These are phyloP conservation scores for Hestina assimilis DNA, from an alignment of 1,140 invertebrate species.

Conservation along the genomic window DNA sequence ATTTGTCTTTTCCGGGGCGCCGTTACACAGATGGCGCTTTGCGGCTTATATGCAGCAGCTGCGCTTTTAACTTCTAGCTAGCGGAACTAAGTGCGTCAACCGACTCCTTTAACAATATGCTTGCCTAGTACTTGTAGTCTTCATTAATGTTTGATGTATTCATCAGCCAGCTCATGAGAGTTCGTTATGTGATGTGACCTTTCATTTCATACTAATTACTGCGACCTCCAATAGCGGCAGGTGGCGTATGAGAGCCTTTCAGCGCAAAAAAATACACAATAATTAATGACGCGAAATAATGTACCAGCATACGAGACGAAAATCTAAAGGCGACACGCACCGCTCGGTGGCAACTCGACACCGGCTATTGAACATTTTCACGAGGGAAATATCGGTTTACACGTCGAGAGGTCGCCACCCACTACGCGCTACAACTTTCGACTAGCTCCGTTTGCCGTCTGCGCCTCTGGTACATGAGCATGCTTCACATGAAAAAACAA, in stretches of 20 bases:
- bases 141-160: neutral
- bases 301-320: slow-evolving; percentile 73
- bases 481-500: slow-evolving; percentile 22
- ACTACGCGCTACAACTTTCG: slow-evolving; percentile 44
- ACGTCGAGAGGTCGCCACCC: slow-evolving; percentile 62
- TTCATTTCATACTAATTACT: slow-evolving; percentile 40
- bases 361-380: slow-evolving; percentile 73
- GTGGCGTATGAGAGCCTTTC: slow-evolving; percentile 60
- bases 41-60: slow-evolving; percentile 67
- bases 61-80: slow-evolving; percentile 13
- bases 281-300: slow-evolving; percentile 76
- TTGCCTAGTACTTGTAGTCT: neutral
- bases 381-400: slow-evolving; percentile 74
- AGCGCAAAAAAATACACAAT: slow-evolving; percentile 54
- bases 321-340: slow-evolving; percentile 68
- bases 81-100: slow-evolving; percentile 25
- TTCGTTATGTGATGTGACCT: too few relatives aligned
- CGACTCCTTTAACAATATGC: slow-evolving; percentile 14
- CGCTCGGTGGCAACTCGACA: slow-evolving; percentile 56
- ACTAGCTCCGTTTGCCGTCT: slow-evolving; percentile 38
- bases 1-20: slow-evolving; percentile 62
- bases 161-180: neutral
- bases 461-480: slow-evolving; percentile 31
- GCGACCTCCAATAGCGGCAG: slow-evolving; percentile 49
- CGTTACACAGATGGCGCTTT: slow-evolving; percentile 66